Percentiles rank a stretch among this genome's conserved stretches.
Conservation (phyloP, 2,888 invertebrate genomes). For the Agriopis marginaria region DNA sequence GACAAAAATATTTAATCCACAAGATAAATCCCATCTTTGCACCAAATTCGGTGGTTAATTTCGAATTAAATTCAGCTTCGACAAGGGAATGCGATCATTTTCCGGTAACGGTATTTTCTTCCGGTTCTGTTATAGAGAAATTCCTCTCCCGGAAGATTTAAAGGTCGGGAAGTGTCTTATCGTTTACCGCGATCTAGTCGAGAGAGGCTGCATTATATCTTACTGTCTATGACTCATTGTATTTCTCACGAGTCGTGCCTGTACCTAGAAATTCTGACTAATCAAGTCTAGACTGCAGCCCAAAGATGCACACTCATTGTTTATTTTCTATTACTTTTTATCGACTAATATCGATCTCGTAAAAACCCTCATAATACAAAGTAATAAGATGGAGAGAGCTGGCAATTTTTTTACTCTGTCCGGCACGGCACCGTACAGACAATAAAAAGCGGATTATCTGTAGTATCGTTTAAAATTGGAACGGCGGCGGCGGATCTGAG, state of each 20-base stretch:
- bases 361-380: conserved; percentile 48
- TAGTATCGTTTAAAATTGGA: conserved; percentile 76
- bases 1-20: conserved; percentile 45
- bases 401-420: conserved; percentile 49
- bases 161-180: conserved; percentile 38
- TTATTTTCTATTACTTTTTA: conserved; percentile 44
- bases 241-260: conserved; percentile 57
- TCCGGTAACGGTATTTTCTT: conserved; percentile 25
- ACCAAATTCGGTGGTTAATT: conserved; percentile 48
- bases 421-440: conserved; percentile 52
- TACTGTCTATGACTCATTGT: conserved; percentile 71
- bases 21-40: conserved; percentile 46
- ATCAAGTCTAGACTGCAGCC: conserved; percentile 56
- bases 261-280: conserved; percentile 68
- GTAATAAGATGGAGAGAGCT: conserved; percentile 55
- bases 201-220: conserved; percentile 20
- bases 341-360: conserved; percentile 42
- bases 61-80: conserved; percentile 44
- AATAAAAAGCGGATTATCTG: conserved; percentile 76
- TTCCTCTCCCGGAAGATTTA: conserved; percentile 43
- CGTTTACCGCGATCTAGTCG: conserved; percentile 46
- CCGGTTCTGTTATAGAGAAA: conserved; percentile 41
- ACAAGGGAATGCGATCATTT: conserved; percentile 36
- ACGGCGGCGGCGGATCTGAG: conserved; percentile 71
- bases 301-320: conserved; percentile 43